Evolutionary conservation across 2,888 invertebrate genomes (phyloP), one percentile per base, ranked within the genome.

Genomic region (Orthosia gracilis): DNA sequence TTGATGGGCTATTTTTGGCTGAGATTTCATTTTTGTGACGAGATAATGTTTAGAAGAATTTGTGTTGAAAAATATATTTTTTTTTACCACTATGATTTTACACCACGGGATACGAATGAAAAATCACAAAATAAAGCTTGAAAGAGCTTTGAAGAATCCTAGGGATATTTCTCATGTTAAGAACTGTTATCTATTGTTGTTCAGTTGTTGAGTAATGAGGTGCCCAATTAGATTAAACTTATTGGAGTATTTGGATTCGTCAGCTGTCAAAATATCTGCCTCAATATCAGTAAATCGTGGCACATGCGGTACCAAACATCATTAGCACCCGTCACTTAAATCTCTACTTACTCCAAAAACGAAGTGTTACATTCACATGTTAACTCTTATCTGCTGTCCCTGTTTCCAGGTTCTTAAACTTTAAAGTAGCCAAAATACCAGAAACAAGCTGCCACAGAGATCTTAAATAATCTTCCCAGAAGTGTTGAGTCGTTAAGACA

Each of bases 401-500:
- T 80, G 85, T 84, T 86, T 86, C 75, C 84, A 78, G 69, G 59
- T 71, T 75, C 78, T 86, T 85, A 86, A 82, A 69, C 79, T 73
- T 70, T 67, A 85, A 86, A 86, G 86, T 86, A 85, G 78, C 78
- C 78, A 85, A 78, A 82, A 84, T 64, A 83, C 78, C 75, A 73
- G 40, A 40, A 64, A 73, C 79, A 83, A 78, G 73, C 78, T 76
- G 77, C 55, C 85, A 86, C 82, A 85, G 80, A 86, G 82, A 86
- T 77, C 80, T 77, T 49, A 69, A 71, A 68, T 87, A 89, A 91
- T 89, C 90, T 92, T 91, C 89, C 89, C 66, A 91, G 91, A 92
- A 92, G 93, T 92, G 92, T 92, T 89, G 92, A 93, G 91, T 91
- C 88, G 91, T 94, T 93, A 92, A 92, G 93, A 92, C 90, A 92